phyloP scores from a whole-genome alignment of 2,888 invertebrate genomes.

The Amblyteles armatorius region DNA sequence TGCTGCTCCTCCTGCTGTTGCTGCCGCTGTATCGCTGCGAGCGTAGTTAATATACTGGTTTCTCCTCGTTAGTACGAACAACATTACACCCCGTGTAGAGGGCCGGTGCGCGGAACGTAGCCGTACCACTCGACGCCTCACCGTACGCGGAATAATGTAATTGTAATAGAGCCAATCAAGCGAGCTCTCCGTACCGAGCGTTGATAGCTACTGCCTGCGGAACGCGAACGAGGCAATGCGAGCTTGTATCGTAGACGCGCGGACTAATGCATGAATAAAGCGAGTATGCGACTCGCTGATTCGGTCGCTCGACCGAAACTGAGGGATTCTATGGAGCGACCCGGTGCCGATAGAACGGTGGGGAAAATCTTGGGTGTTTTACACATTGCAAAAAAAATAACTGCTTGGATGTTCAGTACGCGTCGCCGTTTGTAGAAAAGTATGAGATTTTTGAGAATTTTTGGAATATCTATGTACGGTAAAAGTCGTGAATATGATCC shows the following conservation, averaged over 20 bases:
- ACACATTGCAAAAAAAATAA: too few species aligned
- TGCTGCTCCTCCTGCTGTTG: conserved; percentile 18
- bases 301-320: conserved; percentile 12
- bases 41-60: conserved; percentile 80
- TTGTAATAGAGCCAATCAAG: conserved; percentile 71
- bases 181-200: conserved; percentile 19
- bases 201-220: conserved; percentile 51
- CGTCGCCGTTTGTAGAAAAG: too few species aligned
- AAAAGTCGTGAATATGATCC: too few species aligned
- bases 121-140: conserved; percentile 42
- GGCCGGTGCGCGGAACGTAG: conserved; percentile 34
- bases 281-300: conserved; percentile 31
- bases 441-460: too few species aligned
- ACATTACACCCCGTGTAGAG: conserved; percentile 73
- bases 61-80: conserved; percentile 80
- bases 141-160: conserved; percentile 68
- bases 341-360: not conserved
- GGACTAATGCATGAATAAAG: conserved; percentile 56
- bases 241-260: not conserved
- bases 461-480: too few species aligned
- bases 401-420: not conserved
- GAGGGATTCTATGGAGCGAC: conserved; percentile 13
- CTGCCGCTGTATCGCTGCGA: conserved; percentile 67
- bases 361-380: not conserved
- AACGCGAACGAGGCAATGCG: conserved; percentile 35